Conservation (phyloP, 2,113 vertebrate species). For the Nothobranchius furzeri region DNA sequence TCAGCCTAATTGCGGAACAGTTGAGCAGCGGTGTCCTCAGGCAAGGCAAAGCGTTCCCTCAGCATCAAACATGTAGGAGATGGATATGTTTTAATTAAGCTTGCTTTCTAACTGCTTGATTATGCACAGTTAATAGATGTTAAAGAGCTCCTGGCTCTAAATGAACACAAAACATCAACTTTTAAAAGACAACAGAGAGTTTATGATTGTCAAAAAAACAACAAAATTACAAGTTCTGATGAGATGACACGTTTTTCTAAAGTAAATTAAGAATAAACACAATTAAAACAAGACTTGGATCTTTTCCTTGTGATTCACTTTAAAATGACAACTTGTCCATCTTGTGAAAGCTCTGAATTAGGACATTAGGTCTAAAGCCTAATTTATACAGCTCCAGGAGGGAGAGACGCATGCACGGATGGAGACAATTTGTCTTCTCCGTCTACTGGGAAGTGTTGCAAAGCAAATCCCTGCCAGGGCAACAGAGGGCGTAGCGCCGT, state of each 20-base stretch:
- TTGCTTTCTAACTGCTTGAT: conserved; percentile 47
- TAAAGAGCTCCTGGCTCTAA: conserved; percentile 6
- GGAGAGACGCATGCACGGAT: too few species aligned
- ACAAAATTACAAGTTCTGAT: conserved; percentile 1
- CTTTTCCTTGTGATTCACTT: conserved; percentile 13
- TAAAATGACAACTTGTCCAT: conserved; percentile 3
- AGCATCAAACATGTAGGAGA: conserved; percentile 18
- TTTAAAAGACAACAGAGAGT: background rate
- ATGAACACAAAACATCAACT: background rate
- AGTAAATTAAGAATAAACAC: background rate
- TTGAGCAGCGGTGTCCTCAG: background rate
- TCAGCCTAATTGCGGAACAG: background rate
- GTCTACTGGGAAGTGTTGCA: too few species aligned
- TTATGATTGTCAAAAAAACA: background rate
- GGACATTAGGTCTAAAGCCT: too few species aligned
- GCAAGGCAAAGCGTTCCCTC: conserved; percentile 2
- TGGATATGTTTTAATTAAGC: conserved; percentile 33
- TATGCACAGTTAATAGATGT: conserved; percentile 16
- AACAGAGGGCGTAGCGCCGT: too few species aligned
- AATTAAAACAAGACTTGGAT: conserved; percentile 9
- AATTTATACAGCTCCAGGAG: too few species aligned
- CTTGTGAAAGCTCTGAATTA: background rate
- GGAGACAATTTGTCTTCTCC: too few species aligned
- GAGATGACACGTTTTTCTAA: conserved; percentile 4
- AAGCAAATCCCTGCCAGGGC: too few species aligned